phyloP scores from a whole-genome alignment of 2,888 invertebrate genomes.

The Liposcelis brunnea region DNA sequence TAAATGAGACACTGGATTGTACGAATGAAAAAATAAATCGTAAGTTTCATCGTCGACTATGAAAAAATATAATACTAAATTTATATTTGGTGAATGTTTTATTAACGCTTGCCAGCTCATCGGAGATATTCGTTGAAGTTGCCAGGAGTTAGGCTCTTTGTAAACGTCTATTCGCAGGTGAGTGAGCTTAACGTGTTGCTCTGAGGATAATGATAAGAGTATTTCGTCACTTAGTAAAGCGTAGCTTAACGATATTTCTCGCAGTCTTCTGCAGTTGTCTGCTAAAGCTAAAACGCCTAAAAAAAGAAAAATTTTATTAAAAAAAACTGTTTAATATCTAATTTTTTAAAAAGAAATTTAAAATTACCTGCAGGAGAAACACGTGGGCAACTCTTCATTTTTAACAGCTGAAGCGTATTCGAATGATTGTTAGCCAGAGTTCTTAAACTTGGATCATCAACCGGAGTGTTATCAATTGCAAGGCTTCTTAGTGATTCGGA shows the following conservation, averaged over 20 bases:
- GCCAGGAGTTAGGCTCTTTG: not conserved
- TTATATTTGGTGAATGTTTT: slow-evolving; percentile 13
- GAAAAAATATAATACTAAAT: slow-evolving; percentile 13
- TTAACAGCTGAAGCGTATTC: slow-evolving; percentile 12
- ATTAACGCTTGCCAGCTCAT: slow-evolving; percentile 21
- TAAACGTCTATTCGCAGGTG: slow-evolving; percentile 13
- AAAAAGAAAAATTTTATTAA: not conserved
- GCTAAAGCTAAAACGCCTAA: slow-evolving; percentile 13
- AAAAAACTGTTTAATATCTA: too few species aligned
- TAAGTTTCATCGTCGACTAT: slow-evolving; percentile 11
- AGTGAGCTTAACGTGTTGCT: slow-evolving; percentile 12
- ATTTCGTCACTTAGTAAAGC: slow-evolving; percentile 13
- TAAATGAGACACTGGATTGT: slow-evolving; percentile 14
- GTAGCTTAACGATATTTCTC: slow-evolving; percentile 14
- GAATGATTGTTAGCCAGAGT: slow-evolving; percentile 12
- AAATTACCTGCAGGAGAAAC: slow-evolving; percentile 14
- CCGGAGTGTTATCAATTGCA: slow-evolving; percentile 13
- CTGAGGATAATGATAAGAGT: slow-evolving; percentile 12
- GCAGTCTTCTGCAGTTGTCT: slow-evolving; percentile 12
- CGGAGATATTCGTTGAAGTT: slow-evolving; percentile 29
- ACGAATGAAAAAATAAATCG: slow-evolving; percentile 11
- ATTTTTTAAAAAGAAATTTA: too few species aligned
- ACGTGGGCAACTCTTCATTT: slow-evolving; percentile 14
- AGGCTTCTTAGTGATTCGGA: slow-evolving; percentile 11
- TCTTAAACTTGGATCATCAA: slow-evolving; percentile 13